Evolutionary conservation across 2,797 vertebrate genomes (phyloP).

Genomic region (Leucoraja ocellata): DNA sequence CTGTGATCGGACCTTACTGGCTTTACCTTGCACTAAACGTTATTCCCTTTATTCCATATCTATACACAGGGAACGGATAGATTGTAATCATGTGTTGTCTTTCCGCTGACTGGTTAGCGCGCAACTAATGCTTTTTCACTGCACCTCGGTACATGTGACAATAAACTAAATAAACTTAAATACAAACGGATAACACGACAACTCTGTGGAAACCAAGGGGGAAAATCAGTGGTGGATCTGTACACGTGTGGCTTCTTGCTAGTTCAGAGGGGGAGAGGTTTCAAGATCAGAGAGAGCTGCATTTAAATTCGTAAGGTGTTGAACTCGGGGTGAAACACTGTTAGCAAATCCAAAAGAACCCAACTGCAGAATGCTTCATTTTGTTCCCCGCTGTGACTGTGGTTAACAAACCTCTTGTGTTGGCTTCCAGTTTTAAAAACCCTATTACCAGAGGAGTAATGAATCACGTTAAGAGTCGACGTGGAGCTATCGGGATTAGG

Average conservation of each 20-base stretch:
- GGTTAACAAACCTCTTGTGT: neutral
- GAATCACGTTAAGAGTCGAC: constrained; percentile 5
- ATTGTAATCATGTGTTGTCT: too few relatives aligned
- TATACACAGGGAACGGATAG: too few relatives aligned
- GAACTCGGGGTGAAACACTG: neutral
- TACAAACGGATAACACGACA: too few relatives aligned
- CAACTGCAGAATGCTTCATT: constrained; percentile 21
- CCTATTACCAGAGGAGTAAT: neutral
- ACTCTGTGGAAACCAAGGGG: too few relatives aligned
- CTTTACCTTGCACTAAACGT: too few relatives aligned
- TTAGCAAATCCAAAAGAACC: neutral
- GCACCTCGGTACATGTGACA: too few relatives aligned
- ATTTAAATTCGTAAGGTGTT: neutral
- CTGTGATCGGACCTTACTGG: too few relatives aligned
- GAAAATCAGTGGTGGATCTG: too few relatives aligned
- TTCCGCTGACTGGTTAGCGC: too few relatives aligned
- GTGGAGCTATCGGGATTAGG: neutral
- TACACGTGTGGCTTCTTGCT: neutral
- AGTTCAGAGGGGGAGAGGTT: neutral
- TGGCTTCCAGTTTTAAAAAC: constrained; percentile 28
- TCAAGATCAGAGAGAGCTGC: neutral
- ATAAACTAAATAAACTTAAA: too few relatives aligned
- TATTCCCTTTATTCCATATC: too few relatives aligned
- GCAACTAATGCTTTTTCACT: too few relatives aligned
- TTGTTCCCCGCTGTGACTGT: neutral